A percentile compares a stretch with the other conserved stretches of the same genome.
These are phyloP conservation scores for Tadarida brasiliensis DNA, from an alignment of 2,797 vertebrate species.

Conservation along the genomic window DNA sequence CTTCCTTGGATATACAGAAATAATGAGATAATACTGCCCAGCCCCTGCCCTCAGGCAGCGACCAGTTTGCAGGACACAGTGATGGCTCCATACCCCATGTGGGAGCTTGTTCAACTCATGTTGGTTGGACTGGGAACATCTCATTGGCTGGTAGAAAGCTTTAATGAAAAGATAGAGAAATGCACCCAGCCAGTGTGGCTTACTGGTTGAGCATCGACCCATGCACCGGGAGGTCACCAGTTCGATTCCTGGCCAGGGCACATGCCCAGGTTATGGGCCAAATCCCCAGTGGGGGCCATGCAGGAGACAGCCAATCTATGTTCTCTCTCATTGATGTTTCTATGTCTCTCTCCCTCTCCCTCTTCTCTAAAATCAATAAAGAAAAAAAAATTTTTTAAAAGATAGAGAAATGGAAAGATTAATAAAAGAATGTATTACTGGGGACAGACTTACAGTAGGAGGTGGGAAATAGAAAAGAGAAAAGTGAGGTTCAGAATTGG, in stretches of 20 bases:
- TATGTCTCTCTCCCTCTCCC: too few relatives aligned
- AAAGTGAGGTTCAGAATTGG: background rate
- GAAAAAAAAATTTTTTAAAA: background rate
- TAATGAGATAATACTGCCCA: background rate
- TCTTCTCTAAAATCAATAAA: too few relatives aligned
- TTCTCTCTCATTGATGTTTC: too few relatives aligned
- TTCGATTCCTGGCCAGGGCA: too few relatives aligned
- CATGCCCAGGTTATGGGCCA: too few relatives aligned
- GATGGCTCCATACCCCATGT: fast-evolving
- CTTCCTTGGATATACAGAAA: background rate
- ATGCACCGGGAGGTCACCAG: too few relatives aligned
- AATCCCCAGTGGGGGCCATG: too few relatives aligned
- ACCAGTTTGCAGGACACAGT: background rate
- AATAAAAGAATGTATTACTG: background rate
- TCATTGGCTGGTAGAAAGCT: background rate
- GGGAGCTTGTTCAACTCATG: background rate
- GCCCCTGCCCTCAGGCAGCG: background rate
- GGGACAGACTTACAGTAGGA: background rate
- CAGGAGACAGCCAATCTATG: too few relatives aligned
- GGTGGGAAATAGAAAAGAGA: background rate
- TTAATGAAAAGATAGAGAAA: background rate
- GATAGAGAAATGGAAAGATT: background rate
- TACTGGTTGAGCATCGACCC: too few relatives aligned
- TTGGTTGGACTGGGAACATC: background rate
- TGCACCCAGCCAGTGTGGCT: too few relatives aligned